Conservation (phyloP, 1,140 invertebrate species). For the Bombus turneri region DNA sequence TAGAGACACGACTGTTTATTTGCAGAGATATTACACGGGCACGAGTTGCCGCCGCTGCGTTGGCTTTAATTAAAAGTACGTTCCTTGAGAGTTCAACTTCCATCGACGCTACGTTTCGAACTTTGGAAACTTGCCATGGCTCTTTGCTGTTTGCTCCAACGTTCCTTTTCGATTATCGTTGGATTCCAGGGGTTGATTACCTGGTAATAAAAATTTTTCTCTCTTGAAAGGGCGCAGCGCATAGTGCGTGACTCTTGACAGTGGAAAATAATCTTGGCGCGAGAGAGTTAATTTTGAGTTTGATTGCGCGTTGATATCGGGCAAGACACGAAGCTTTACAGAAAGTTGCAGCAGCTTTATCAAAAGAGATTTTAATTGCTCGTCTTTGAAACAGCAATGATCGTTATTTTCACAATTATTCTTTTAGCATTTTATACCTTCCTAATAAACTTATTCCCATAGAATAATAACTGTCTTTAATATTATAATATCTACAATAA, state of each 20-base stretch:
- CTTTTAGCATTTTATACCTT: no score
- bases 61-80: constrained; percentile 58
- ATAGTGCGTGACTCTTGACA: no score
- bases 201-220: constrained; percentile 10
- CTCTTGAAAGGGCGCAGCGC: not conserved
- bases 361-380: not conserved
- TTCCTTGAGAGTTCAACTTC: constrained; percentile 5
- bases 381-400: not conserved
- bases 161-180: not conserved
- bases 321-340: not conserved
- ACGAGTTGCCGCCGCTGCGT: not conserved
- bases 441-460: no score
- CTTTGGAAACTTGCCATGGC: not conserved
- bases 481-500: no score
- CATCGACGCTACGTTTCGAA: constrained; percentile 17
- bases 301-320: not conserved
- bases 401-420: not conserved
- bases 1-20: constrained; percentile 18
- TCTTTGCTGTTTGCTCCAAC: not conserved
- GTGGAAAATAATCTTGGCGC: not conserved
- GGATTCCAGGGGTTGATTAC: not conserved
- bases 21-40: constrained; percentile 25
- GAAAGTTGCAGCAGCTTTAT: not conserved
- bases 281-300: constrained; percentile 1
- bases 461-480: no score